phyloP scores from a whole-genome alignment of 2,888 invertebrate species.

The Neoascia interrupta region DNA sequence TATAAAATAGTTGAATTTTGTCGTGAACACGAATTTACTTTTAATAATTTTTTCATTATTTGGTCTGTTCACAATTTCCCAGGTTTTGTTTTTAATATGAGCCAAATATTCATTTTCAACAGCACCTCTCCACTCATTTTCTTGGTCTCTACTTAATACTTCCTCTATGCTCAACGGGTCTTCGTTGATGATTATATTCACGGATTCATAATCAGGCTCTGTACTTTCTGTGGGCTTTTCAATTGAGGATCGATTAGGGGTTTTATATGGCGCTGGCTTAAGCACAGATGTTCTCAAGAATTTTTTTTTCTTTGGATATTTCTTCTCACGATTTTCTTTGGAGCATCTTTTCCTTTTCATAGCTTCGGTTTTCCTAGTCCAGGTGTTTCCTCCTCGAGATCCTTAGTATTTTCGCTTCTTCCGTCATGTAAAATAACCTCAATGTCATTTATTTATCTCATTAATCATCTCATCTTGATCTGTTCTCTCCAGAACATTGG shows the following conservation, averaged over 20 bases:
- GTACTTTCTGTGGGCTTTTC: background rate
- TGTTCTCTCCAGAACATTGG: conserved; percentile 24
- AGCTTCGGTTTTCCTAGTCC: too few relatives aligned
- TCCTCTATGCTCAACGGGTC: background rate
- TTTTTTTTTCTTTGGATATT: too few relatives aligned
- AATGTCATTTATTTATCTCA: too few relatives aligned
- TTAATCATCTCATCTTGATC: too few relatives aligned
- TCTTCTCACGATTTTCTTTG: too few relatives aligned
- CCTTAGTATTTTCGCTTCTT: too few relatives aligned
- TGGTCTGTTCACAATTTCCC: conserved; percentile 7
- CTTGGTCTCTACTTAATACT: conserved; percentile 7
- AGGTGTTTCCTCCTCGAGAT: too few relatives aligned
- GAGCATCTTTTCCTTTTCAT: too few relatives aligned
- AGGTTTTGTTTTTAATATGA: background rate
- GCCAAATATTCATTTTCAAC: conserved; percentile 1
- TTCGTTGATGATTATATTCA: background rate
- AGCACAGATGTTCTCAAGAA: conserved; percentile 18
- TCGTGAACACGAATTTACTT: conserved; percentile 8
- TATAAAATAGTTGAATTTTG: too few relatives aligned
- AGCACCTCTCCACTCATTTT: conserved; percentile 4
- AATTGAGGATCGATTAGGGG: too few relatives aligned
- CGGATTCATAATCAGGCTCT: background rate
- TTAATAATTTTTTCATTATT: conserved; percentile 10
- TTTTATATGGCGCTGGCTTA: conserved; percentile 12
- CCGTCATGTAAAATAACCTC: too few relatives aligned